These are phyloP conservation scores for Amphiprion clarkii DNA, from an alignment of 2,797 vertebrate genomes.

Conservation along the genomic window DNA sequence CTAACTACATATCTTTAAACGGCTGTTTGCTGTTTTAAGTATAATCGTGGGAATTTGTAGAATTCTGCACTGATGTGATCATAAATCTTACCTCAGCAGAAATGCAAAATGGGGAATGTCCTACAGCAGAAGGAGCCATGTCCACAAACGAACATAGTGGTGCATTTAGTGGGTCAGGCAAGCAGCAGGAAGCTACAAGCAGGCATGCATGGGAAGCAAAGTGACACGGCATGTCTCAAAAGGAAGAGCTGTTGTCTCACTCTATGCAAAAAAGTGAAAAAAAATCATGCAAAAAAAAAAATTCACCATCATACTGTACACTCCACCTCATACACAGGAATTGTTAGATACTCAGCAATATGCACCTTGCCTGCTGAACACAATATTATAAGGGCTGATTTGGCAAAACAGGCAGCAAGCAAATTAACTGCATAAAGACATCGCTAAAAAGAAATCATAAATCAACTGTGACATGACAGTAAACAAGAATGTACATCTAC, in stretches of 20 bases:
- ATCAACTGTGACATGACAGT: slow-evolving; percentile 65
- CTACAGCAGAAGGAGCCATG: slow-evolving; percentile 79
- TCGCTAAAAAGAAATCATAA: slow-evolving; percentile 73
- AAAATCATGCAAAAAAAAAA: slow-evolving; percentile 77
- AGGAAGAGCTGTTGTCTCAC: slow-evolving; percentile 68
- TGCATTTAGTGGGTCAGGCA: slow-evolving; percentile 80
- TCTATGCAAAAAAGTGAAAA: slow-evolving; percentile 65
- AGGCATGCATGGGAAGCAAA: slow-evolving; percentile 80
- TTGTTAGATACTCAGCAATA: slow-evolving; percentile 62
- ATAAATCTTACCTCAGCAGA: slow-evolving; percentile 79
- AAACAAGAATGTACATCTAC: slow-evolving; percentile 42
- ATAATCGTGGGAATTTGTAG: slow-evolving; percentile 33
- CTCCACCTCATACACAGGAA: slow-evolving; percentile 43
- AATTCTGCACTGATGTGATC: slow-evolving; percentile 48
- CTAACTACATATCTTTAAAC: slow-evolving; percentile 33
- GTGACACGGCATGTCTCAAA: slow-evolving; percentile 76
- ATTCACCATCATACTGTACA: slow-evolving; percentile 49
- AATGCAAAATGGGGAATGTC: slow-evolving; percentile 76
- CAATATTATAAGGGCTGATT: slow-evolving; percentile 53
- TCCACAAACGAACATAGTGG: slow-evolving; percentile 76
- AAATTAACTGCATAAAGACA: slow-evolving; percentile 76
- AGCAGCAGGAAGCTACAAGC: slow-evolving; percentile 83
- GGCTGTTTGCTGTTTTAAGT: slow-evolving; percentile 25
- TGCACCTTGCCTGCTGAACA: slow-evolving; percentile 71
- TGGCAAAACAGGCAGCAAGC: slow-evolving; percentile 76